phyloP scores from a whole-genome alignment of 2,113 vertebrate species.

The Laterallus jamaicensis region DNA sequence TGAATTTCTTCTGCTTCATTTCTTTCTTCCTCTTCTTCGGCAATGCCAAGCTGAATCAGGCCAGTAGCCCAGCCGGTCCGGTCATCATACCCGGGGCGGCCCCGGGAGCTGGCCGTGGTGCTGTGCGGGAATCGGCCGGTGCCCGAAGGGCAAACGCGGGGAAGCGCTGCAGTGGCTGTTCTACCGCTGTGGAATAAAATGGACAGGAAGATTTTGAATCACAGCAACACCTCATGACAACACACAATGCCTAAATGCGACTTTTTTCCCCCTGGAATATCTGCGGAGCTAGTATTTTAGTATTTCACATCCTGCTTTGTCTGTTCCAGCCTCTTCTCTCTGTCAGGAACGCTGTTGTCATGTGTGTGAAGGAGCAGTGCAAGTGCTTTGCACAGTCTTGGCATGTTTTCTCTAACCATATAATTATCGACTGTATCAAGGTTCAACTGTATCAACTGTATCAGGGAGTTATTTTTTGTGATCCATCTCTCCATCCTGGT shows the following conservation, averaged over 20 bases:
- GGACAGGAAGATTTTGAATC: neutral
- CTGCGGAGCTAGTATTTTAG: neutral
- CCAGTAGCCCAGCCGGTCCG: fast-evolving
- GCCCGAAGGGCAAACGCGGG: fast-evolving
- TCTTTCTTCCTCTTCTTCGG: neutral
- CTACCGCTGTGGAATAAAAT: neutral
- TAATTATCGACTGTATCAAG: neutral
- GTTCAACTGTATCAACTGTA: neutral
- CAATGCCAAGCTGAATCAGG: neutral
- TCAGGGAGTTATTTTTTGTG: neutral
- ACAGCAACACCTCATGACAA: neutral
- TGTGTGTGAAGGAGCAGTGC: neutral
- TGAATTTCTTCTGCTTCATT: neutral
- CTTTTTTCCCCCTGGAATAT: neutral
- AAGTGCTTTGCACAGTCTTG: neutral
- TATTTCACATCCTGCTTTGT: neutral
- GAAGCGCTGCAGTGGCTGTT: neutral
- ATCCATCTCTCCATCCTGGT: neutral
- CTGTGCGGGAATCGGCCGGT: fast-evolving
- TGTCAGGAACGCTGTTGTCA: neutral
- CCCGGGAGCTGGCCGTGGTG: constrained; percentile 1
- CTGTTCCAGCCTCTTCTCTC: neutral
- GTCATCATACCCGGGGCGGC: neutral
- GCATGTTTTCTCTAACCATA: neutral
- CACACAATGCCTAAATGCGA: too few species aligned